Base-by-base conservation (phyloP, 30 jellyfish, hydroid and myxozoan genomes). In the Cassiopea xamachana region DNA sequence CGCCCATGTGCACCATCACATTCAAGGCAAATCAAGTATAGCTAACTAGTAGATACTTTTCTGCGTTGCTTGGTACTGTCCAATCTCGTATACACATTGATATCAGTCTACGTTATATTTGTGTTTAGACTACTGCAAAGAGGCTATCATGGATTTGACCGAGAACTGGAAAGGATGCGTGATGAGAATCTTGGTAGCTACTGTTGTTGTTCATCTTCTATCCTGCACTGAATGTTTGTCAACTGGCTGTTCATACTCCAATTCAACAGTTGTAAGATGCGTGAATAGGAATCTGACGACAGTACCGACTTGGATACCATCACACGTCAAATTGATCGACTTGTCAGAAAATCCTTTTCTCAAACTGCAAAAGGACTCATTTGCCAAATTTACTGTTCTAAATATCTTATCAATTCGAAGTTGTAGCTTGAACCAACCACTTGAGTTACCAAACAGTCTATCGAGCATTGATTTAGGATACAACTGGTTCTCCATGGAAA, bases 331-430 rank as follows among this genome's bases (percentile, higher is more conserved):
- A 59, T 46, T 1, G 7, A 48, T 78, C 17, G 87, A 78, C n/a
- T 75, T 78, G 7, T 48, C 75, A 2, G 51, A 49, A 50, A 78
- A 78, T 50, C 87, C 87, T 14, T 3, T n/a, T 9, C 49, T 78
- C 1, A 78, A 48, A 49, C 17, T 78, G 5, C 2, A 78, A 17
- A 14, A 12, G 49, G 48, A 50, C 27, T 9, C 87, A 16, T 50
- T 78, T 78, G 55, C 55, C 10, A 48, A 75, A 50, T 78, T 78
- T 50, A 49, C 48, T 39, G 10, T 13, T 5, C 51, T 78, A 78
- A 75, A 78, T 17, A 6, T 8, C 39, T 49, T 78, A 14, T 12
- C 48, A 8, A 48, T 78, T 48, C 76, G 76, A 1, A 55, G 51
- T 2, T 78, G 87, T 50, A 15, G 39, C 18, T 6, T 78, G 18